Evolutionary conservation across 2,888 invertebrate genomes (phyloP).

Genomic region (Protonemura montana): DNA sequence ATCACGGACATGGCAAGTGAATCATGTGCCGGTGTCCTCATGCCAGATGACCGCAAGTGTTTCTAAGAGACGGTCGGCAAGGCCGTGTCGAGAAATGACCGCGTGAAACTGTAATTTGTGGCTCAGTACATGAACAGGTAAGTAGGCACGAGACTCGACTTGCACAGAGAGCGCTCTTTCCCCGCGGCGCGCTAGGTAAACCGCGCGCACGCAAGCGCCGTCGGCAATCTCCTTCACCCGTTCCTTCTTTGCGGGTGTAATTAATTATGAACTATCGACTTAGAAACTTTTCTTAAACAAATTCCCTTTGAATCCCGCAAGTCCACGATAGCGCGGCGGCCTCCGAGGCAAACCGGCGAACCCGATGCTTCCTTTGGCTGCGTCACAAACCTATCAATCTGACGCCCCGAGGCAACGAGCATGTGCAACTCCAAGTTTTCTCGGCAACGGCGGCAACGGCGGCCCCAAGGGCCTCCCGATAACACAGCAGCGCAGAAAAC

Average conservation of each 20-base stretch:
- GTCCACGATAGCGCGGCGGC: neutral
- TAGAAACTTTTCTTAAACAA: neutral
- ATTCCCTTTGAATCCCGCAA: neutral
- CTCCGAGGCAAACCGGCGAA: neutral
- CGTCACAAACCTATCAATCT: conserved; percentile 19
- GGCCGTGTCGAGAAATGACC: no score
- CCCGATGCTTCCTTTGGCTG: neutral
- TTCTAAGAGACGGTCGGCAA: no score
- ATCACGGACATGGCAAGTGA: no score
- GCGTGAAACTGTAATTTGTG: no score
- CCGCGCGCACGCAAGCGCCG: conserved; percentile 40
- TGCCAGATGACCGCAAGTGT: no score
- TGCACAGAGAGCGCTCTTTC: no score
- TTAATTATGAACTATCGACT: conserved; percentile 1
- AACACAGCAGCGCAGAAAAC: conserved; percentile 56
- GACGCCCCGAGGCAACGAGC: neutral
- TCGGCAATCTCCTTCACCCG: neutral
- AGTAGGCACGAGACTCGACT: no score
- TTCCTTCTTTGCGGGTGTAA: neutral
- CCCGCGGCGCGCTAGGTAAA: no score
- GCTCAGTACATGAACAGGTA: no score
- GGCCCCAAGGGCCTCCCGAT: neutral
- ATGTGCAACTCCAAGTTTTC: neutral
- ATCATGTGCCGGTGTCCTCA: no score
- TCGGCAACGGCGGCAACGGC: neutral